These are phyloP conservation scores for Leucophora obtusa DNA, from an alignment of 2,888 invertebrate species.

Conservation along the genomic window DNA sequence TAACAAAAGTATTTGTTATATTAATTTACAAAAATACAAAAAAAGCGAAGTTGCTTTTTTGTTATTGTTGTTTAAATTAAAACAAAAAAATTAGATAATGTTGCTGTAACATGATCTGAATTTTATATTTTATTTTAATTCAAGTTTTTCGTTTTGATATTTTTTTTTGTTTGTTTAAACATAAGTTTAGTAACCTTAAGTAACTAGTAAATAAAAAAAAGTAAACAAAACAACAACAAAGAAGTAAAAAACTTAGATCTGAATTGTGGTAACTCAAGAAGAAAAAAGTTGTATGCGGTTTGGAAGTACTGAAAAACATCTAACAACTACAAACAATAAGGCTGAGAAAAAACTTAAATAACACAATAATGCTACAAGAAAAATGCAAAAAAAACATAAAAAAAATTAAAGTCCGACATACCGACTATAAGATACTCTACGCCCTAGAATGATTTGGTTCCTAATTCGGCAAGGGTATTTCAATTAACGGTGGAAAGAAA, in stretches of 20 bases:
- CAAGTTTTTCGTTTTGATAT: constrained; percentile 8
- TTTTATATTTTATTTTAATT: constrained; percentile 61
- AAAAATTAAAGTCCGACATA: no score
- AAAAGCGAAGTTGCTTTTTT: constrained; percentile 12
- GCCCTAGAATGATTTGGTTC: no score
- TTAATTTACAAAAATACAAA: constrained; percentile 42
- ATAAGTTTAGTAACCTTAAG: constrained; percentile 58
- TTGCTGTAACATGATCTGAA: constrained; percentile 64
- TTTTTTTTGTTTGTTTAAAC: not conserved
- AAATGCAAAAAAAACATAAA: no score
- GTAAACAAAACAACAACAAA: constrained; percentile 8
- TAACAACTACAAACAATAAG: constrained; percentile 10
- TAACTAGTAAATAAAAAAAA: constrained; percentile 26
- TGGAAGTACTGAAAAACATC: constrained; percentile 14
- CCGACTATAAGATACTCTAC: no score
- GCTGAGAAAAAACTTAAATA: constrained; percentile 24
- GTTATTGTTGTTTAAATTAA: constrained; percentile 28
- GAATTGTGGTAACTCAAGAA: constrained; percentile 37
- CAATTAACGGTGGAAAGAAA: no score
- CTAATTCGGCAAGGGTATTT: no score
- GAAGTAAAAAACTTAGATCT: constrained; percentile 23
- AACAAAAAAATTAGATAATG: constrained; percentile 60
- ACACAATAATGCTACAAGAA: constrained; percentile 6
- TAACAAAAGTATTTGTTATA: constrained; percentile 48
- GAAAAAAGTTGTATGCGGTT: constrained; percentile 34